A percentile compares a stretch with the other conserved stretches of the same genome.
Evolutionary conservation across 30 jellyfish, hydroid and myxozoan species (phyloP).

Genomic region (Hydra vulgaris): DNA sequence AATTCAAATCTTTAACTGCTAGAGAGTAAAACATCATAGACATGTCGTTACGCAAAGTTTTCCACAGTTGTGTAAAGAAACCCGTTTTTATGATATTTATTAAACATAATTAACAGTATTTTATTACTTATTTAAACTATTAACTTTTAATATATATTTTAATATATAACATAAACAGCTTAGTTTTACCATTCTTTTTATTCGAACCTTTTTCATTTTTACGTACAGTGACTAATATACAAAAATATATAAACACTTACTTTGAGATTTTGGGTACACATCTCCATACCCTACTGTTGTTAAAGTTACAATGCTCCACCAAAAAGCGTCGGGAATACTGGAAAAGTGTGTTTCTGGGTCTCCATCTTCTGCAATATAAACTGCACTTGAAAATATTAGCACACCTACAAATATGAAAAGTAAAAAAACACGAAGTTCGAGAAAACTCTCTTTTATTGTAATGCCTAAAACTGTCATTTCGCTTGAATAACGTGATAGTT

Average conservation of each 20-base stretch:
- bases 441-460: conserved; percentile 72
- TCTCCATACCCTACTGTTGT: conserved; percentile 99
- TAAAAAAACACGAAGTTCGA: conserved; percentile 81
- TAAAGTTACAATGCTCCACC: conserved; percentile 99
- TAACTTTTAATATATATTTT: no score
- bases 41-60: no score
- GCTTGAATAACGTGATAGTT: conserved; percentile 88
- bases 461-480: conserved; percentile 95
- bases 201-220: no score
- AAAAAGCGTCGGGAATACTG: conserved; percentile 93
- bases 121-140: no score
- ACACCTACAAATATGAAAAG: conserved; percentile 88
- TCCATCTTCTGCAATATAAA: conserved; percentile 83
- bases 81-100: no score
- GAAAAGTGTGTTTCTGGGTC: conserved; percentile 38
- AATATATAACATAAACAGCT: no score
- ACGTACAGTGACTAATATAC: no score
- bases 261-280: conserved; percentile 64
- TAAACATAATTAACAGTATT: no score
- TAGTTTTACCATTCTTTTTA: no score
- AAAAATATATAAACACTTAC: conserved; percentile 34
- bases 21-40: no score
- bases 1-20: no score
- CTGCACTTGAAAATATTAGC: conserved; percentile 89
- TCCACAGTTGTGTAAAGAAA: no score